Evolutionary conservation across 2,113 vertebrate genomes (phyloP).

Genomic region (Bufo bufo): DNA sequence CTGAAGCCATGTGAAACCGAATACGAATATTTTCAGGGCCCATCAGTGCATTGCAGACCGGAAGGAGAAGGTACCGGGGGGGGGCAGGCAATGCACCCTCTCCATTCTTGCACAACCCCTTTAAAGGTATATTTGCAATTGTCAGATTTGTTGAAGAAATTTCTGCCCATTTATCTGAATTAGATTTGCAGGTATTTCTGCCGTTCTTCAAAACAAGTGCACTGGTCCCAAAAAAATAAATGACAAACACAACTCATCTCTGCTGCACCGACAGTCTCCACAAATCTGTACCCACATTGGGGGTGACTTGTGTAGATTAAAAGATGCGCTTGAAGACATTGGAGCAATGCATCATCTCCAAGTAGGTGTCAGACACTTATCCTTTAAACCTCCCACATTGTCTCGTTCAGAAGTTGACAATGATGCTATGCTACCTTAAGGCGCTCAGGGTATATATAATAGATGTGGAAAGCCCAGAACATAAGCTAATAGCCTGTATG

Average conservation of each 20-base stretch:
- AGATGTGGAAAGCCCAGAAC: neutral
- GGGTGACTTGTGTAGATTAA: neutral
- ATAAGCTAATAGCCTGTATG: conserved; percentile 27
- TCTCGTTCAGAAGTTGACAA: conserved; percentile 11
- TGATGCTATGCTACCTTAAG: conserved; percentile 10
- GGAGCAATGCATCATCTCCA: conserved; percentile 1
- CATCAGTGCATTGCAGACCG: too few species aligned
- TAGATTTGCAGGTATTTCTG: too few species aligned
- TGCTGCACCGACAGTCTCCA: neutral
- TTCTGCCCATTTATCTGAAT: too few species aligned
- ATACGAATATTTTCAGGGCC: too few species aligned
- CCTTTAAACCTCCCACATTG: conserved; percentile 23
- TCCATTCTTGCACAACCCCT: too few species aligned
- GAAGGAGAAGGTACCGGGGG: too few species aligned
- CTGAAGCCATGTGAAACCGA: too few species aligned
- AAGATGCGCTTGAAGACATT: neutral
- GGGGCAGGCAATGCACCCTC: too few species aligned
- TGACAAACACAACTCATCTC: neutral
- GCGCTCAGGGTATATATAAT: neutral
- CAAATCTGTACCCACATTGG: neutral
- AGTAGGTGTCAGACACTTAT: conserved; percentile 21
- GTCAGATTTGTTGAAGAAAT: too few species aligned
- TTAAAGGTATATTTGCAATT: too few species aligned
- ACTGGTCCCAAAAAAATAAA: neutral
- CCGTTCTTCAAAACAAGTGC: too few species aligned